These are phyloP conservation scores for Euzophera pinguis DNA, from an alignment of 2,888 invertebrate genomes.

Conservation along the genomic window DNA sequence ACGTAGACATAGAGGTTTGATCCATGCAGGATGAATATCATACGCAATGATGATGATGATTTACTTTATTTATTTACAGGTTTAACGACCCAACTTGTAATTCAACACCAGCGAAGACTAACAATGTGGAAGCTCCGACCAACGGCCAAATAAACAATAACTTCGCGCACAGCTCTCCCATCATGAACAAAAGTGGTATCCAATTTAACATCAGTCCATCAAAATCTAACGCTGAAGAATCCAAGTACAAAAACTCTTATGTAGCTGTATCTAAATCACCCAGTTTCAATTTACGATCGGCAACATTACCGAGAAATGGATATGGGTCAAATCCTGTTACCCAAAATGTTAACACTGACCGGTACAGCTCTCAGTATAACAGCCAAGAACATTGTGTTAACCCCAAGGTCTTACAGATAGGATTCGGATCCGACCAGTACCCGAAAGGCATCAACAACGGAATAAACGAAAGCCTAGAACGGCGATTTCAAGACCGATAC, in stretches of 20 bases:
- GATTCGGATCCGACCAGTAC: slow-evolving; percentile 79
- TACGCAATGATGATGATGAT: too few relatives aligned
- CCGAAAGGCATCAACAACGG: slow-evolving; percentile 77
- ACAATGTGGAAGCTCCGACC: slow-evolving; percentile 36
- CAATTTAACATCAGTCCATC: slow-evolving; percentile 76
- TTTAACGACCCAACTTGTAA: slow-evolving; percentile 83
- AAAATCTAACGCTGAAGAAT: slow-evolving; percentile 67
- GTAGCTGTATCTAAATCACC: slow-evolving; percentile 66
- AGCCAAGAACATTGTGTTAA: slow-evolving; percentile 77
- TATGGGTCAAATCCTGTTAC: slow-evolving; percentile 65
- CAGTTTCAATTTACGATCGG: slow-evolving; percentile 79
- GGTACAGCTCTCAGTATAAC: slow-evolving; percentile 76
- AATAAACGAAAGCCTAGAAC: slow-evolving; percentile 64
- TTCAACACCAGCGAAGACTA: slow-evolving; percentile 49
- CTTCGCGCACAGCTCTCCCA: slow-evolving; percentile 73
- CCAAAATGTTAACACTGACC: slow-evolving; percentile 67
- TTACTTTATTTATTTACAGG: slow-evolving; percentile 43
- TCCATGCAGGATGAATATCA: too few relatives aligned
- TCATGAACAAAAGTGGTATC: slow-evolving; percentile 77
- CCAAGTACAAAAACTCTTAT: slow-evolving; percentile 63
- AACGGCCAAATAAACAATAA: slow-evolving; percentile 56
- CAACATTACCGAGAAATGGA: slow-evolving; percentile 86
- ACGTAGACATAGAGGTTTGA: background rate
- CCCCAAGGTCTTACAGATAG: slow-evolving; percentile 81
- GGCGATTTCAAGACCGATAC: slow-evolving; percentile 75